phyloP scores from a whole-genome alignment of 2,888 invertebrate genomes.

The Papilio gigon region DNA sequence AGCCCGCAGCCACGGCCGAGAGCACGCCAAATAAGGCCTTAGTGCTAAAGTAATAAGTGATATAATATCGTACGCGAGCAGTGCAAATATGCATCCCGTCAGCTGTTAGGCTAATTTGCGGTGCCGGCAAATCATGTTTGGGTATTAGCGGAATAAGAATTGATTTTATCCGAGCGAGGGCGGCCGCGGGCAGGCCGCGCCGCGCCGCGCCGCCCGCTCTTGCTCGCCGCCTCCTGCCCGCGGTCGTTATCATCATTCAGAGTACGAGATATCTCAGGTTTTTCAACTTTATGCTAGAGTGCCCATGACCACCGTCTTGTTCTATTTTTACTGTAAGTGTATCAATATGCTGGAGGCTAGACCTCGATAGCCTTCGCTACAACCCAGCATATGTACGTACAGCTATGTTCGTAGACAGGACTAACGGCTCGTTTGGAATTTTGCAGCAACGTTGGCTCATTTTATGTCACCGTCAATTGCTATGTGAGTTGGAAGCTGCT shows the following conservation, averaged over 20 bases:
- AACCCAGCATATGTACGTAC: no score
- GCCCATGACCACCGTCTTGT: no score
- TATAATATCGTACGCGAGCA: slow-evolving; percentile 5
- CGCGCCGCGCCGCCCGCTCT: neutral
- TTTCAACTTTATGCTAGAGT: no score
- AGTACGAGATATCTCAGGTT: no score
- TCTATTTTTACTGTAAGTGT: no score
- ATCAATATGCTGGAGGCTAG: no score
- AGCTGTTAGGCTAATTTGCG: slow-evolving; percentile 65
- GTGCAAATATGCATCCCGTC: slow-evolving; percentile 41
- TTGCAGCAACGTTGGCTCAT: no score
- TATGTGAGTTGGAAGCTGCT: neutral
- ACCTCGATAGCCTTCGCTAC: no score
- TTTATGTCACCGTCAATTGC: neutral
- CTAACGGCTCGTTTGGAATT: neutral
- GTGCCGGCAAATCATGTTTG: slow-evolving; percentile 69
- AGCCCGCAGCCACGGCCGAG: neutral
- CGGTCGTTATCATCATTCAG: no score
- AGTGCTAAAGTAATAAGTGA: neutral
- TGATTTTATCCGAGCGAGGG: slow-evolving; percentile 53
- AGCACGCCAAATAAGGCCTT: slow-evolving; percentile 11
- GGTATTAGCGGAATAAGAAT: slow-evolving; percentile 60
- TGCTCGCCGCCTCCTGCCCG: no score
- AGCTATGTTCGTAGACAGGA: no score
- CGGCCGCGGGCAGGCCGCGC: neutral